Conservation (phyloP, 2,797 vertebrate genomes). For the Enteromius paludinosus region DNA sequence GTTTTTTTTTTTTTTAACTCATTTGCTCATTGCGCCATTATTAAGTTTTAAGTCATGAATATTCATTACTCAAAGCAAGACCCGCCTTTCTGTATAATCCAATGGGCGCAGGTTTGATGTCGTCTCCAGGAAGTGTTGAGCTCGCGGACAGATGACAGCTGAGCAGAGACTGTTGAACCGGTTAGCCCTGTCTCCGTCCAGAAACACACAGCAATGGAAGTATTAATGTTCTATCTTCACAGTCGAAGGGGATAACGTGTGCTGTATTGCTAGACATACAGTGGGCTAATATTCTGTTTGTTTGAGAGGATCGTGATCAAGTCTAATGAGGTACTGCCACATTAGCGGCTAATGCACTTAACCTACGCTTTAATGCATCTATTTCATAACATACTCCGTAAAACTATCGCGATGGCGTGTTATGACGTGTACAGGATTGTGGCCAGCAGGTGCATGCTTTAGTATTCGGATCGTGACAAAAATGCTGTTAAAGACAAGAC, state of each 20-base stretch:
- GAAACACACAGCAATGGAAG: background rate
- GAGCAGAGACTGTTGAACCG: background rate
- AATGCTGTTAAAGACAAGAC: background rate
- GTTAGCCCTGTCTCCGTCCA: background rate
- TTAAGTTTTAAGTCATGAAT: background rate
- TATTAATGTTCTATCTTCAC: background rate
- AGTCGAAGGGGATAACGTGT: background rate
- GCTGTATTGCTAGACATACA: background rate
- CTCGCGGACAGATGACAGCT: slow-evolving; percentile 17
- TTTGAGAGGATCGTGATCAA: background rate
- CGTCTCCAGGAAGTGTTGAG: background rate
- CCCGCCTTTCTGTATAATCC: background rate
- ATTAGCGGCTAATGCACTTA: background rate
- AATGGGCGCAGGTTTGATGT: background rate
- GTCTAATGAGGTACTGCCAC: background rate
- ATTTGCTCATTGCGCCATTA: too few species aligned
- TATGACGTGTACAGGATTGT: background rate
- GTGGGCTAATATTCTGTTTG: background rate
- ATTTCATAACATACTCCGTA: background rate
- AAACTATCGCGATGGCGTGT: background rate
- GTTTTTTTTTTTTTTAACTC: too few species aligned
- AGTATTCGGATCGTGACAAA: background rate
- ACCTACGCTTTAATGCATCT: background rate
- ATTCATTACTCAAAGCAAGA: background rate
- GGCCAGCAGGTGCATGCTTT: background rate